These are phyloP conservation scores for Eutolmus rufibarbis DNA, from an alignment of 2,888 invertebrate species.

Conservation along the genomic window DNA sequence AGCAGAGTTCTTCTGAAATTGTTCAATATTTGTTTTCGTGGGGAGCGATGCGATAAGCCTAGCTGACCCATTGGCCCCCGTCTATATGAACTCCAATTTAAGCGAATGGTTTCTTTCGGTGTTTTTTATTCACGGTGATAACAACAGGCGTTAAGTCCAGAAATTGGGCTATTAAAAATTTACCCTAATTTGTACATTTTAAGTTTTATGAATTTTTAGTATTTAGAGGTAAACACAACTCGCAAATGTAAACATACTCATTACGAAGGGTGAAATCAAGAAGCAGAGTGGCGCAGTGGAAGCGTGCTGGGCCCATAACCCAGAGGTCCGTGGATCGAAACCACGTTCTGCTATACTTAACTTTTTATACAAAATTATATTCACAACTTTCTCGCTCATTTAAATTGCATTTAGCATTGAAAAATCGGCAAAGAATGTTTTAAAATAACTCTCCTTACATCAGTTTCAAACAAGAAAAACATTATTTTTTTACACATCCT, in stretches of 20 bases:
- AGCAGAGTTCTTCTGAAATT: background rate
- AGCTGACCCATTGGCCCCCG: background rate
- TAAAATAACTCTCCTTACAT: too few relatives aligned
- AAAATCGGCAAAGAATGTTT: too few relatives aligned
- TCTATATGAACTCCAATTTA: background rate
- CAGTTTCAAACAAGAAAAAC: too few relatives aligned
- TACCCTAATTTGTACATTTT: background rate
- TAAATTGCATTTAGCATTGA: too few relatives aligned
- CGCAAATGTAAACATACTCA: background rate
- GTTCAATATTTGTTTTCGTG: background rate
- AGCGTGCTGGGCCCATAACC: constrained; percentile 83
- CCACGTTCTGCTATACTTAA: constrained; percentile 57
- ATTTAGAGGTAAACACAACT: background rate
- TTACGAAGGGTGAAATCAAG: background rate
- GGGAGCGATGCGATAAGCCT: background rate
- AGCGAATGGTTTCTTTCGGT: background rate
- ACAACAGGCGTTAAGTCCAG: background rate
- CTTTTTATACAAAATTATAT: background rate
- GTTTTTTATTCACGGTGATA: background rate
- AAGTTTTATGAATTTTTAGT: background rate
- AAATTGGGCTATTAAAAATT: background rate
- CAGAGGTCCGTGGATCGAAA: constrained; percentile 65
- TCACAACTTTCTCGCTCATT: too few relatives aligned
- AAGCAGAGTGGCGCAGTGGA: constrained; percentile 83
- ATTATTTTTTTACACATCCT: too few relatives aligned